Evolutionary conservation across 2,797 vertebrate species (phyloP).

Genomic region (Sebastes wilsoni): DNA sequence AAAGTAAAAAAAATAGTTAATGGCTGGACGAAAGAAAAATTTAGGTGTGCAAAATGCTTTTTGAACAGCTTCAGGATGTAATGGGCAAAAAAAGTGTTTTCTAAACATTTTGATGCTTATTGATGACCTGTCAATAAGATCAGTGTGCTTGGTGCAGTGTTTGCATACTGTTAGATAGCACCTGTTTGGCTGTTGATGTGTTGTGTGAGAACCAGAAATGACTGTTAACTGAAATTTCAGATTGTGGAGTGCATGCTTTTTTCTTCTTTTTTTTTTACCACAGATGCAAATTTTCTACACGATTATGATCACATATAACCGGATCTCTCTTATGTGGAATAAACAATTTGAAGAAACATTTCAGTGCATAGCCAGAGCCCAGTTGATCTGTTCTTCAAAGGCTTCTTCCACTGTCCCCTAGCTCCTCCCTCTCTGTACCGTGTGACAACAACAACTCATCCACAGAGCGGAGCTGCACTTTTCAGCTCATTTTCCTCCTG

Average conservation of each 20-base stretch:
- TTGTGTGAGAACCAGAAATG: neutral
- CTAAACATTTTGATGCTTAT: neutral
- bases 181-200: neutral
- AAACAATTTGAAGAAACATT: slow-evolving; percentile 14
- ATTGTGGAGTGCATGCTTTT: neutral
- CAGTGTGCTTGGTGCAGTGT: neutral
- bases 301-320: neutral
- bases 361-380: slow-evolving; percentile 19
- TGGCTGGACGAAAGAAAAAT: neutral
- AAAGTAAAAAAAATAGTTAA: neutral
- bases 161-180: neutral
- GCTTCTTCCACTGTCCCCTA: slow-evolving; percentile 89
- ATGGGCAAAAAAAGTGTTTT: neutral
- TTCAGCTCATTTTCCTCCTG: slow-evolving; percentile 96
- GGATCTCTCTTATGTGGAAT: neutral
- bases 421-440: slow-evolving; percentile 95
- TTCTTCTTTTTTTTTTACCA: neutral
- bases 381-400: slow-evolving; percentile 76
- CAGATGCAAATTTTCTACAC: neutral
- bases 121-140: neutral
- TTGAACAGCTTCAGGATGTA: too few relatives aligned
- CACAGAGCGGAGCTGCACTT: slow-evolving; percentile 93
- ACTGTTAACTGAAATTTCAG: neutral
- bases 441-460: slow-evolving; percentile 99
- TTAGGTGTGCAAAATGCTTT: neutral